phyloP scores from a whole-genome alignment of 2,888 invertebrate genomes.

The Liodrosophila aerea region DNA sequence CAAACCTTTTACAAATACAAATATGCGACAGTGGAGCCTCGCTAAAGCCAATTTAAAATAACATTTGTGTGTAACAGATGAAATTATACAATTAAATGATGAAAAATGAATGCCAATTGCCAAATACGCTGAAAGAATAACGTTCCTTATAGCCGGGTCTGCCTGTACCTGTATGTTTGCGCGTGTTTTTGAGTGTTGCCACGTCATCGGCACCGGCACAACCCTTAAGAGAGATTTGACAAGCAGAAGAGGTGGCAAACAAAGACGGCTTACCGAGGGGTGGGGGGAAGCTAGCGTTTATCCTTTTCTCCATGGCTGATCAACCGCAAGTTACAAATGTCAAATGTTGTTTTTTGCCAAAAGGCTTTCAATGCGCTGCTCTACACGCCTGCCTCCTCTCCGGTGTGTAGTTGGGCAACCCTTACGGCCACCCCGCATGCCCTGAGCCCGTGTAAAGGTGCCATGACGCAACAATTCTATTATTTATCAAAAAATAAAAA shows the following conservation, averaged over 20 bases:
- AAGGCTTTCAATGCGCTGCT: constrained; percentile 42
- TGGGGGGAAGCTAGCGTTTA: constrained; percentile 38
- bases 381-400: neutral
- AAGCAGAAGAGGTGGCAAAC: neutral
- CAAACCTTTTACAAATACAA: constrained; percentile 38
- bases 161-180: constrained; percentile 4
- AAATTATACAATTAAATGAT: too few species aligned
- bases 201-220: constrained; percentile 37
- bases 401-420: constrained; percentile 29
- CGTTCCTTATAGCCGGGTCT: too few species aligned
- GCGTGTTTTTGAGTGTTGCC: constrained; percentile 6
- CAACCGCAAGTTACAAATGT: constrained; percentile 77
- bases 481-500: constrained; percentile 42
- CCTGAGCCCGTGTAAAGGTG: constrained; percentile 45
- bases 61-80: too few species aligned
- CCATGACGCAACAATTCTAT: constrained; percentile 69
- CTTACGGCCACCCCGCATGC: constrained; percentile 18
- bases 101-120: too few species aligned
- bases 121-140: too few species aligned
- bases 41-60: too few species aligned
- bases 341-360: constrained; percentile 70
- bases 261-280: neutral
- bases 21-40: neutral
- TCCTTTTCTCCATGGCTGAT: constrained; percentile 66
- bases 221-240: constrained; percentile 13